Conservation (phyloP, 1,140 invertebrate species). For the Hydropsyche tenuis region DNA sequence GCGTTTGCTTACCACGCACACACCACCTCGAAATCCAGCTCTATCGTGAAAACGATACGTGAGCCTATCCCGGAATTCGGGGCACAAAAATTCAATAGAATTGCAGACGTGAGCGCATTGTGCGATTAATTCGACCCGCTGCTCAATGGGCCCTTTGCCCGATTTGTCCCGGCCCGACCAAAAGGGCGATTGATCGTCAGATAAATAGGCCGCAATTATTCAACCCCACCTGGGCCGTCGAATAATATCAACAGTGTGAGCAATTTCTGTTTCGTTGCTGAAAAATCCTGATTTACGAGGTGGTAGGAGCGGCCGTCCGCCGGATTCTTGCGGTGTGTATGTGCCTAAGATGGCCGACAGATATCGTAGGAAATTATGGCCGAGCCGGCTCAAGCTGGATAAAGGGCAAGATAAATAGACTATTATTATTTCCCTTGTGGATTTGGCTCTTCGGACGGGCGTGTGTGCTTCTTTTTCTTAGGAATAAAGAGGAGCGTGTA, state of each 20-base stretch:
- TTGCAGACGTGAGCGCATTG: constrained; percentile 29
- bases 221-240: constrained; percentile 8
- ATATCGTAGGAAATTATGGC: constrained; percentile 28
- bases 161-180: background rate
- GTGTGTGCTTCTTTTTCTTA: too few species aligned
- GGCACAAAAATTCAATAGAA: constrained; percentile 23
- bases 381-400: constrained; percentile 22
- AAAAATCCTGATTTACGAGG: constrained; percentile 29
- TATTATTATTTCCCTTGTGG: constrained; percentile 20
- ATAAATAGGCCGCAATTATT: constrained; percentile 33
- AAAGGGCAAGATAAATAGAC: constrained; percentile 32
- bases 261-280: constrained; percentile 2
- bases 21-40: too few species aligned
- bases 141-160: constrained; percentile 8
- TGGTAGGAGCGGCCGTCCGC: background rate
- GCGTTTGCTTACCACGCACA: too few species aligned
- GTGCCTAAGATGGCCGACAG: constrained; percentile 17
- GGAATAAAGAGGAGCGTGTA: too few species aligned
- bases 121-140: background rate
- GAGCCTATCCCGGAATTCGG: background rate
- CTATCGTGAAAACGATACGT: background rate
- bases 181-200: constrained; percentile 18
- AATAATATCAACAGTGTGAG: background rate
- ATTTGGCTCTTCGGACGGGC: background rate
- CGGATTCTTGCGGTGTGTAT: background rate